These are phyloP conservation scores for Bagarius yarrelli DNA, from an alignment of 2,113 vertebrate species.

Conservation along the genomic window DNA sequence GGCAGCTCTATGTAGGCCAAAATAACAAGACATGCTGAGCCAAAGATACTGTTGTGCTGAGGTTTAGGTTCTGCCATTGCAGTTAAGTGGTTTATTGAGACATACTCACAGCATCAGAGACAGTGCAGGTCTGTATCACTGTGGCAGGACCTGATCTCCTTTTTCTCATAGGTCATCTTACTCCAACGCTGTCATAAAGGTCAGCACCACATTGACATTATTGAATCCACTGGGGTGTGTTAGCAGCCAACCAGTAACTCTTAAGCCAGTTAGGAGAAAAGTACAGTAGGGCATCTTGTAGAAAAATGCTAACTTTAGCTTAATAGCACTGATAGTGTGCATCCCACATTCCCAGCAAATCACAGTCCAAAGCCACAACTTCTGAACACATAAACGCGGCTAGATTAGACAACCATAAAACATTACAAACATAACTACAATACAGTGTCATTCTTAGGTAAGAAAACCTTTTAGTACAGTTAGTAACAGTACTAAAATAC, in stretches of 20 bases:
- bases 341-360: no score
- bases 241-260: background rate
- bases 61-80: constrained; percentile 18
- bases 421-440: no score
- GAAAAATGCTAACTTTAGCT: no score
- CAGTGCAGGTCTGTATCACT: background rate
- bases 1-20: background rate
- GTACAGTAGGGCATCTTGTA: no score
- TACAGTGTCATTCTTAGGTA: no score
- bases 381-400: no score
- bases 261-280: background rate
- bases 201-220: background rate
- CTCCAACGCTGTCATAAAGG: background rate
- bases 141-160: background rate
- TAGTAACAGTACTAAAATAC: no score
- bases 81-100: constrained; percentile 14
- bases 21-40: constrained; percentile 16
- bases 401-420: no score
- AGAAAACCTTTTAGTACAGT: no score
- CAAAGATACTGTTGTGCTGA: constrained; percentile 20
- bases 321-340: no score
- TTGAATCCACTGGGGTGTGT: background rate
- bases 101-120: constrained; percentile 2
- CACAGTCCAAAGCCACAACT: no score
- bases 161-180: constrained; percentile 1